Evolutionary conservation across 2,113 vertebrate genomes (phyloP), one percentile per base, ranked within the genome.

Genomic region (Alosa alosa): DNA sequence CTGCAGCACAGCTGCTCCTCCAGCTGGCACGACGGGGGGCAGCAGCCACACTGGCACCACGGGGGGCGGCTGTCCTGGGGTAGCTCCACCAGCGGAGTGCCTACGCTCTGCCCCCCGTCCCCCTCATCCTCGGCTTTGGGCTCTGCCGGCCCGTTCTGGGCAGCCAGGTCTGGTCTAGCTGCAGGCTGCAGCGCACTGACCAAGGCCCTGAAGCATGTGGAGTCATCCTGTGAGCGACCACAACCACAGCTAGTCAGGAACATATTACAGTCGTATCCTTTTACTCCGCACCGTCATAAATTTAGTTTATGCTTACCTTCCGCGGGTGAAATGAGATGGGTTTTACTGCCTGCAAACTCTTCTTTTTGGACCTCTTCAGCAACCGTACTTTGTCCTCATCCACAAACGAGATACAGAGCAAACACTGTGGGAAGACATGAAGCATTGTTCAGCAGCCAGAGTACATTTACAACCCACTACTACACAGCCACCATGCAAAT

Each of bases 1-100:
- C 95, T 89, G 87, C 97, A 97, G 92, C 96, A 96, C 78, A 97
- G 93, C 92, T 96, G 94, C 88, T 97, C 94, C 0, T 92, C 88
- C 0, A 81, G 86, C 15, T 82, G 44, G 0, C 36, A 6, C 1
- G 88, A 83, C 60, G 92, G 10, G 1, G 10, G 47, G 89, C 95
- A 96, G 45, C 82, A 81, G 0, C 88, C 93, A 6, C 95, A 97
- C 44, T 68, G 84, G 86, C 96, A 98, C 95, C 96, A 96, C 49
- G 78, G 4, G 0, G 90, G 95, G 52, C 36, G n/a, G 0, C 45
- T 0, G 2, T 10, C n/a, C 2, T 31, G 15, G 41, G 36, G 57
- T 60, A 46, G 0, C 55, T 88, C 88, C 82, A 49, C 78, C 55
- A 88, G 84, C 20, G 82, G 60, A 22, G 50, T 81, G 41, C 83